These are phyloP conservation scores for Lutjanus argentimaculatus DNA, from an alignment of 2,797 vertebrate genomes.

Conservation along the genomic window DNA sequence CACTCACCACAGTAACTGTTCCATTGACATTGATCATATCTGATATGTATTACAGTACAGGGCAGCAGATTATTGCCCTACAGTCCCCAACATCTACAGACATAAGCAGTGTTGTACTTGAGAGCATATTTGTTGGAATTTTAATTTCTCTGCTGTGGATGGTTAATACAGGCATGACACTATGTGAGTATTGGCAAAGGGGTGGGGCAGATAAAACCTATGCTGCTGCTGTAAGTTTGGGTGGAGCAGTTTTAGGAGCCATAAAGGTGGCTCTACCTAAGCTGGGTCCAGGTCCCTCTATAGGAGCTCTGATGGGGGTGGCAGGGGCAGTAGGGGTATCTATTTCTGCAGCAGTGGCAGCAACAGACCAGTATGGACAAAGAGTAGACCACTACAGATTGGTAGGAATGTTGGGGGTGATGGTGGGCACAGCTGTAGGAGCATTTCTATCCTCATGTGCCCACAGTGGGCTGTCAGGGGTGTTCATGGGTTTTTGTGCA, in stretches of 20 bases:
- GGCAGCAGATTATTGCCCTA: not conserved
- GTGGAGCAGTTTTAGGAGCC: not conserved
- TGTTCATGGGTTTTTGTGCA: not conserved
- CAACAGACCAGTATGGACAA: not conserved
- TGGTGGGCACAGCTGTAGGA: not conserved
- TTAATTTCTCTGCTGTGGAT: not conserved
- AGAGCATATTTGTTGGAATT: not conserved
- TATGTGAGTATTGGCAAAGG: not conserved
- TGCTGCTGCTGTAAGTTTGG: not conserved
- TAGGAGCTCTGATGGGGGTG: not conserved
- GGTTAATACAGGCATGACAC: not conserved
- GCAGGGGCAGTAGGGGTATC: not conserved
- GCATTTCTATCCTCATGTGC: not conserved
- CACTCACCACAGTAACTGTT: too few relatives aligned
- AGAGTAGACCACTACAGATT: not conserved
- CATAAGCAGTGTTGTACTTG: not conserved
- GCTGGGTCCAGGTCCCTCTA: not conserved
- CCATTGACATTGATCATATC: not conserved
- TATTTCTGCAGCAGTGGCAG: not conserved
- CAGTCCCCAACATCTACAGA: not conserved
- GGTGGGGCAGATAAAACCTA: not conserved
- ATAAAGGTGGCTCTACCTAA: not conserved
- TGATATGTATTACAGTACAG: not conserved
- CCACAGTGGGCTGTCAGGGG: not conserved
- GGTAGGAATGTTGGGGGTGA: not conserved